Conservation (phyloP, 2,797 vertebrate species). For the Syncerus caffer region DNA sequence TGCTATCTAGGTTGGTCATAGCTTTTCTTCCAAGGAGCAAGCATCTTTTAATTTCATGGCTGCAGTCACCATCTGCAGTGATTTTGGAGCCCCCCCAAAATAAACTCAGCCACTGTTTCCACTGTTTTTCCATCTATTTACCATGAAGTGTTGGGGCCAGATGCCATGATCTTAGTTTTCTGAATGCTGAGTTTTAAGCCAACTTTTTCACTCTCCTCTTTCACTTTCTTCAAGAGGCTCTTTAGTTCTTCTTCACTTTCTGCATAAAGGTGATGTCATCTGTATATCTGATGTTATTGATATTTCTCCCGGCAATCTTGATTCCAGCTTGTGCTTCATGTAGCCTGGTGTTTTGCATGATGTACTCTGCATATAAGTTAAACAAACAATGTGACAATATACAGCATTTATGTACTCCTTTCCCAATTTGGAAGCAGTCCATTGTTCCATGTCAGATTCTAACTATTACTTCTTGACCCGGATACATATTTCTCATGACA, state of each 20-base stretch:
- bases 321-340: background rate
- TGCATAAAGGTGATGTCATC: background rate
- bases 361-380: background rate
- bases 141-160: background rate
- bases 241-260: background rate
- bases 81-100: background rate
- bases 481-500: background rate
- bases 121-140: background rate
- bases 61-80: background rate
- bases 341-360: background rate
- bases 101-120: background rate
- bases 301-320: background rate
- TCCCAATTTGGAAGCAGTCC: background rate
- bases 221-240: background rate
- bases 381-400: background rate
- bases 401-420: background rate
- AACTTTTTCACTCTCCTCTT: background rate
- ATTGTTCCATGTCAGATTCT: background rate
- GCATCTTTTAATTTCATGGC: background rate
- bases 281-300: background rate
- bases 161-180: background rate
- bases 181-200: background rate
- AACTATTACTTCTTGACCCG: background rate
- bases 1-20: background rate
- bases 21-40: background rate